These are phyloP conservation scores for Xestia ashworthii DNA, from an alignment of 2,888 invertebrate species.

Conservation along the genomic window DNA sequence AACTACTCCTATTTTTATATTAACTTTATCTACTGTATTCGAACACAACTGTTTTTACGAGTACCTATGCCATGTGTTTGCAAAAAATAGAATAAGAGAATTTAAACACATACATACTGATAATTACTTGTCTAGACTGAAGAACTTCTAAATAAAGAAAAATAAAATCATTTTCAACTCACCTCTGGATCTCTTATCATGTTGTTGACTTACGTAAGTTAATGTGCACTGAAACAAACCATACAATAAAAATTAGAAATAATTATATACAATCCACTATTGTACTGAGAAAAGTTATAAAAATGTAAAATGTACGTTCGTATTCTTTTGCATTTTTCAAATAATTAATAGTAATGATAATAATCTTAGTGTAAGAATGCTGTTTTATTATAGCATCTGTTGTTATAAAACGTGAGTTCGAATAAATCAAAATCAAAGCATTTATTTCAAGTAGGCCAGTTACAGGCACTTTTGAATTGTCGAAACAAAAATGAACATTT, in stretches of 20 bases:
- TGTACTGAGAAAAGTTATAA: background rate
- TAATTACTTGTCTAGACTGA: background rate
- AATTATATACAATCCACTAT: background rate
- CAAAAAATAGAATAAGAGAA: background rate
- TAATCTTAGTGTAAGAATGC: background rate
- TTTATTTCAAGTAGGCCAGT: too few species aligned
- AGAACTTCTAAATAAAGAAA: too few species aligned
- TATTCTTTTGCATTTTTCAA: background rate
- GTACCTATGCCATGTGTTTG: too few species aligned
- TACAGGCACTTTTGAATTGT: too few species aligned
- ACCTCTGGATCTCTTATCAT: conserved; percentile 56
- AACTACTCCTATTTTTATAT: background rate
- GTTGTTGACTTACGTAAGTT: conserved; percentile 4
- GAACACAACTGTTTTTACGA: background rate
- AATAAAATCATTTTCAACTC: conserved; percentile 20
- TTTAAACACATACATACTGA: too few species aligned
- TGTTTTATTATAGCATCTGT: background rate
- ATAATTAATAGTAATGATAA: background rate
- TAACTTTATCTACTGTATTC: background rate
- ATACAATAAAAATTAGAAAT: conserved; percentile 8
- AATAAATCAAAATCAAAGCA: too few species aligned
- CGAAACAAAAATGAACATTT: too few species aligned
- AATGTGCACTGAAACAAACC: conserved; percentile 43
- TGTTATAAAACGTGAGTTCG: background rate
- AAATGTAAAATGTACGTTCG: background rate